Base-by-base conservation (phyloP, 2,113 vertebrate species). In the Ivindomyrus marchei region DNA sequence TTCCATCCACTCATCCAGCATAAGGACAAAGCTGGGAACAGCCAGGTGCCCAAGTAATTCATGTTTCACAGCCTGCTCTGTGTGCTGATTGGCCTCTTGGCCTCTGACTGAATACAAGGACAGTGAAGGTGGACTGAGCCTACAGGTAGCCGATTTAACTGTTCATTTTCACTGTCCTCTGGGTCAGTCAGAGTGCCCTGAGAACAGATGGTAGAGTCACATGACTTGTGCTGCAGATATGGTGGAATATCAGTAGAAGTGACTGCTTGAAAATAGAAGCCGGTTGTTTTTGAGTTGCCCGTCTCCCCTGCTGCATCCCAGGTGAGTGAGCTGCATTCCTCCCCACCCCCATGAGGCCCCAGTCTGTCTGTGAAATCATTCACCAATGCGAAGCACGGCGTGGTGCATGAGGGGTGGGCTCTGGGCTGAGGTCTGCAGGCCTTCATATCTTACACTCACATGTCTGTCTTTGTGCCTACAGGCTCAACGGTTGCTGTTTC, bases 211-310 rank as follows among this genome's bases (percentile, higher is more conserved):
- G 88, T 88, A 89, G 53, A 90, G 88, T 94, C 93, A 93, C 91
- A 66, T 93, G 89, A 90, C 92, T 87, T 93, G 91, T 93, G 94
- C 93, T 91, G 93, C 93, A 85, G 84, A 93, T 95, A 95, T 94
- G 93, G 93, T 94, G 93, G 94, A 94, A 91, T 95, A 94, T 91
- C 95, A 92, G 91, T 94, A 95, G 93, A 94, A 94, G 92, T 96
- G 95, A 95, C 93, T 96, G 94, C 94, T 93, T 92, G 95, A 95
- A 91, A 96, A 96, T 91, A 92, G 94, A 93, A 95, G 94, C 88
- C 95, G 95, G 95, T 93, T 95, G 92, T 96, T 95, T 94, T 94
- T 95, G 94, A 95, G 94, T 94, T 95, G 95, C 93, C 93, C 94
- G 93, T 94, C 94, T 11, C 94, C 95, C 21, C 90, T 94, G 92